These are phyloP conservation scores for Neodontobutis hainanensis DNA, from an alignment of 2,113 vertebrate species.

Conservation along the genomic window DNA sequence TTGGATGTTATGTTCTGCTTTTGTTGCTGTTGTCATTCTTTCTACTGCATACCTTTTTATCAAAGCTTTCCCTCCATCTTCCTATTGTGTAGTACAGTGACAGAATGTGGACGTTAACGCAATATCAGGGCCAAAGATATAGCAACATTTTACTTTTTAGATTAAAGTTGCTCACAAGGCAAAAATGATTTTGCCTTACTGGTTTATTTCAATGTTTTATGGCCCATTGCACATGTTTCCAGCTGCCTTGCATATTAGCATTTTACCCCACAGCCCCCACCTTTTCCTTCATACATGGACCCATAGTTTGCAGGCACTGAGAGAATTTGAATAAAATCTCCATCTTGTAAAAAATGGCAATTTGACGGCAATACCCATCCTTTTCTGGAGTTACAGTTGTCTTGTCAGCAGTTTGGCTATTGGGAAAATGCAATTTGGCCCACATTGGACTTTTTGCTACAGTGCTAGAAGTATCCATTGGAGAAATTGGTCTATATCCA, in stretches of 20 bases:
- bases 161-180: constrained; percentile 4
- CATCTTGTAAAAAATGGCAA: constrained; percentile 11
- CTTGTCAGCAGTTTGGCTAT: constrained; percentile 5
- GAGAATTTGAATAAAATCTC: constrained; percentile 11
- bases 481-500: too few species aligned
- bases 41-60: too few species aligned
- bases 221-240: constrained; percentile 12
- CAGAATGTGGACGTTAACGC: neutral
- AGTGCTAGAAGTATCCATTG: neutral
- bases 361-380: constrained; percentile 1
- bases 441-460: neutral
- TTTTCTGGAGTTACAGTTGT: constrained; percentile 1
- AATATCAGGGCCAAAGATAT: neutral
- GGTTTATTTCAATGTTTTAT: constrained; percentile 4
- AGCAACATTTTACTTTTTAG: constrained; percentile 4
- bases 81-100: neutral
- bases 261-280: neutral
- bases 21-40: too few species aligned
- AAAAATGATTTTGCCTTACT: neutral
- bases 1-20: constrained; percentile 42
- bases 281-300: neutral
- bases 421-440: constrained; percentile 1
- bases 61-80: too few species aligned
- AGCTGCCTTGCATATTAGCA: constrained; percentile 12
- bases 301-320: constrained; percentile 3